Evolutionary conservation across 2,888 invertebrate genomes (phyloP), one percentile per base, ranked within the genome.

Genomic region (Heliconius ethilla): DNA sequence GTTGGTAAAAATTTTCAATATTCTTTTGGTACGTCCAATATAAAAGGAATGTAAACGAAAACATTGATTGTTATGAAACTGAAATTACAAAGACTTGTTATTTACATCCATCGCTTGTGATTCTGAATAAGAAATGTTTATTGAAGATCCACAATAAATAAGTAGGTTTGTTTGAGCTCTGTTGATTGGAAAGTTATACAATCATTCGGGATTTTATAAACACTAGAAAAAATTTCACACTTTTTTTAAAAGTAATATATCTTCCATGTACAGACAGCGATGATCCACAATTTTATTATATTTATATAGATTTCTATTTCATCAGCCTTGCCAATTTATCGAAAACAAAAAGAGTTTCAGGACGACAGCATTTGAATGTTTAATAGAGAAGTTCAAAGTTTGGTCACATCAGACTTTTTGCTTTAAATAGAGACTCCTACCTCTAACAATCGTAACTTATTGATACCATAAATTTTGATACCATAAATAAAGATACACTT

Each of bases 361-460:
- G 51, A 59, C 51, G 72, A 55, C 76, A 67, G 59, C 62, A 62
- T 37, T 51, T 78, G 77, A 80, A 78, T 77, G 55, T 75, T 76
- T 77, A 62, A 80, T 75, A 63, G 63, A 45, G 37, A 22, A 63
- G 40, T 78, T 77, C 62, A 67, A 70, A 74, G 66, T 45, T 74
- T 76, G 33, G 70, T 67, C 62, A 62, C 72, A 63, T 70, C 51
- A 25, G 18, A 73, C 59, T 55, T 72, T n/a, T 37, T 37, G 13
- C 13, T 66, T 67, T 13, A 25, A 67, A 11, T 13, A 25, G 27
- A 62, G n/a, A 37, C 11, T 37, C 10, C 40, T n/a, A 6, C 13
- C 25, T n/a, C 4, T 6, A n/a, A 67, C 67, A 25, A 13, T 67
- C 5, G 65, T 66, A 67, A 67, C 40, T 67, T 67, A 33, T 67